These are phyloP conservation scores for Pteruthius melanotis DNA, from an alignment of 2,113 vertebrate species.

Conservation along the genomic window DNA sequence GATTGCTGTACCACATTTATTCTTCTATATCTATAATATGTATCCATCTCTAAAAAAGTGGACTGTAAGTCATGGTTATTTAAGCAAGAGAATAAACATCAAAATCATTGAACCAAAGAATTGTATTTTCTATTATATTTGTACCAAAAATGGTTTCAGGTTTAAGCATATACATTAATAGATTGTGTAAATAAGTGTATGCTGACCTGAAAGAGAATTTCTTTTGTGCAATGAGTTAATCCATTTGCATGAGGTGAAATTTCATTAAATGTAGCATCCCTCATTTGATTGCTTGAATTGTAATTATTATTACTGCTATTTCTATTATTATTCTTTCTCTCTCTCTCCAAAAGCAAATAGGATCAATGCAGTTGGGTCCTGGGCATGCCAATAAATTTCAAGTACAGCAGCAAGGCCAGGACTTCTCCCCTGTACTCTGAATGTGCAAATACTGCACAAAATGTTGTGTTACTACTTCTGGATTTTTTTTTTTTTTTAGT, in stretches of 20 bases:
- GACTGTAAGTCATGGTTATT: slow-evolving; percentile 23
- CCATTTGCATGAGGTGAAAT: background rate
- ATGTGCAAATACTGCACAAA: too few relatives aligned
- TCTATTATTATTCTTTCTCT: background rate
- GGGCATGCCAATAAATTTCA: background rate
- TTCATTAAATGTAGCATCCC: background rate
- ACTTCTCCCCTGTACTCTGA: background rate
- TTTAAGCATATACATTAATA: slow-evolving; percentile 28
- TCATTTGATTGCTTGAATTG: background rate
- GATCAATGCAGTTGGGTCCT: background rate
- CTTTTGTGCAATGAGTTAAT: background rate
- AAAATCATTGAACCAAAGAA: slow-evolving; percentile 24
- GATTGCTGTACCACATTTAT: background rate
- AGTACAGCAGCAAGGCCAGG: background rate
- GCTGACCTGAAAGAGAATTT: slow-evolving; percentile 13
- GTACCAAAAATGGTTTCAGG: slow-evolving; percentile 46
- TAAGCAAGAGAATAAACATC: slow-evolving; percentile 25
- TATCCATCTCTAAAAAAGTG: background rate
- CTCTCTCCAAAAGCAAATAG: background rate
- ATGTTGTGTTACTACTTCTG: background rate
- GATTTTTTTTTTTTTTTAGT: background rate
- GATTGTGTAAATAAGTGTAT: slow-evolving; percentile 11
- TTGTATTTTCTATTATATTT: slow-evolving; percentile 50
- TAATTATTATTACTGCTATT: background rate
- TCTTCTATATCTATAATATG: background rate